These are phyloP conservation scores for Drosophila quadrilineata DNA, from an alignment of 1,140 invertebrate genomes.

Conservation along the genomic window DNA sequence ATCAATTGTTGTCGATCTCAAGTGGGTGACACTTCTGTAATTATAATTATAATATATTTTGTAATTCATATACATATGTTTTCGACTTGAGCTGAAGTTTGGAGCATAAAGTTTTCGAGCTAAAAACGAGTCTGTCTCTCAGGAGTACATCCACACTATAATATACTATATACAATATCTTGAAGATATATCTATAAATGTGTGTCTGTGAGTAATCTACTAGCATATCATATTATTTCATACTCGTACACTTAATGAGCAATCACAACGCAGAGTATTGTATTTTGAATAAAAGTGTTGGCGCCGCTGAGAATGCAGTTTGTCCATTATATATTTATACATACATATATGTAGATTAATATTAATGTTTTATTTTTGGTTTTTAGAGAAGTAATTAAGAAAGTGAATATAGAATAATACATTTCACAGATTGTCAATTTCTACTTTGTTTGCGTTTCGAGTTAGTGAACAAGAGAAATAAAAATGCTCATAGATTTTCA, in stretches of 20 bases:
- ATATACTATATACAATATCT: conserved; percentile 9
- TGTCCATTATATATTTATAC: background rate
- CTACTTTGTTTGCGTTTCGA: conserved; percentile 49
- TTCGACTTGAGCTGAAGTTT: background rate
- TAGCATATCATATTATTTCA: conserved; percentile 41
- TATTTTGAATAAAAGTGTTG: conserved; percentile 66
- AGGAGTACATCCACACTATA: too few species aligned
- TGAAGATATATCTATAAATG: conserved; percentile 28
- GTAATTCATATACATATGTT: too few species aligned
- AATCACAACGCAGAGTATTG: conserved; percentile 81
- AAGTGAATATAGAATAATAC: conserved; percentile 42
- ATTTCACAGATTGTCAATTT: conserved; percentile 67
- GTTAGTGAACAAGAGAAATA: conserved; percentile 42
- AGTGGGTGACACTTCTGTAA: too few species aligned
- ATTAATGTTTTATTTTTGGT: too few species aligned
- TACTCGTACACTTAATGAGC: conserved; percentile 74
- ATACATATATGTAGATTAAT: too few species aligned
- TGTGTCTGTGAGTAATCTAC: conserved; percentile 41
- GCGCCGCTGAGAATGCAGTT: conserved; percentile 52
- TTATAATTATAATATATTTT: too few species aligned
- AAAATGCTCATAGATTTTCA: conserved; percentile 46
- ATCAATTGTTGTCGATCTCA: conserved; percentile 80
- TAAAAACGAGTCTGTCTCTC: conserved; percentile 20
- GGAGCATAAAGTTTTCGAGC: conserved; percentile 38
- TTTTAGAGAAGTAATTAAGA: too few species aligned